Conservation (phyloP, 1,140 invertebrate species). For the Drosophila malerkotliana region DNA sequence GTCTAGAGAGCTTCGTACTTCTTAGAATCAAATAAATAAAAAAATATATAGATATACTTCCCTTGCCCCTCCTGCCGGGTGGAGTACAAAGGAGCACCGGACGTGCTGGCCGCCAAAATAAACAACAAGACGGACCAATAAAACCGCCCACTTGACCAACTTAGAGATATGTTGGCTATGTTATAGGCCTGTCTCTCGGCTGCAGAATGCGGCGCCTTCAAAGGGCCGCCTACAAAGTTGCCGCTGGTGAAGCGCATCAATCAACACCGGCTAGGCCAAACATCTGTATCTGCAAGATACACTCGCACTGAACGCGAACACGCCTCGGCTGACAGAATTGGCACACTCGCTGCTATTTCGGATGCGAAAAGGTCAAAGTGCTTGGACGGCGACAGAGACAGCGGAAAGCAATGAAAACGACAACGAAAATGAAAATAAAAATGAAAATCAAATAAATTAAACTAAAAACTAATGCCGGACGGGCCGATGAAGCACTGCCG, state of each 20-base stretch:
- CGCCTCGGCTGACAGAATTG: conserved; percentile 69
- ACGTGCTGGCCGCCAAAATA: conserved; percentile 61
- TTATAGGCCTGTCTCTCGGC: conserved; percentile 11
- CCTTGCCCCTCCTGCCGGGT: neutral
- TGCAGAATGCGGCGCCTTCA: conserved; percentile 62
- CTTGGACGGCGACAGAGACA: conserved; percentile 19
- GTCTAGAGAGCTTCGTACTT: neutral
- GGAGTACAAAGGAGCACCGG: conserved; percentile 6
- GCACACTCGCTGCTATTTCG: conserved; percentile 72
- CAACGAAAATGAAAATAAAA: conserved; percentile 6
- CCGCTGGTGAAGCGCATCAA: conserved; percentile 70
- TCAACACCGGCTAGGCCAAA: conserved; percentile 40
- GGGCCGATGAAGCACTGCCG: conserved; percentile 43
- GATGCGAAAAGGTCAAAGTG: conserved; percentile 72
- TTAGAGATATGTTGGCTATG: conserved; percentile 53
- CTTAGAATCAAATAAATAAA: neutral
- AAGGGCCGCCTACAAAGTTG: conserved; percentile 65
- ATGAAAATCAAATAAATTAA: conserved; percentile 17
- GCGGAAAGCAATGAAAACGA: conserved; percentile 33
- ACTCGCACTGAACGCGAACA: conserved; percentile 34
- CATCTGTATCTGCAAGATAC: conserved; percentile 54
- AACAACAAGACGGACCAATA: conserved; percentile 41
- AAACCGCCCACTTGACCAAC: conserved; percentile 74
- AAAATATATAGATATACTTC: conserved; percentile 3
- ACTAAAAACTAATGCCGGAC: conserved; percentile 37